These are phyloP conservation scores for Scaptomyza cyrtandrae DNA, from an alignment of 2,888 invertebrate species.

Conservation along the genomic window DNA sequence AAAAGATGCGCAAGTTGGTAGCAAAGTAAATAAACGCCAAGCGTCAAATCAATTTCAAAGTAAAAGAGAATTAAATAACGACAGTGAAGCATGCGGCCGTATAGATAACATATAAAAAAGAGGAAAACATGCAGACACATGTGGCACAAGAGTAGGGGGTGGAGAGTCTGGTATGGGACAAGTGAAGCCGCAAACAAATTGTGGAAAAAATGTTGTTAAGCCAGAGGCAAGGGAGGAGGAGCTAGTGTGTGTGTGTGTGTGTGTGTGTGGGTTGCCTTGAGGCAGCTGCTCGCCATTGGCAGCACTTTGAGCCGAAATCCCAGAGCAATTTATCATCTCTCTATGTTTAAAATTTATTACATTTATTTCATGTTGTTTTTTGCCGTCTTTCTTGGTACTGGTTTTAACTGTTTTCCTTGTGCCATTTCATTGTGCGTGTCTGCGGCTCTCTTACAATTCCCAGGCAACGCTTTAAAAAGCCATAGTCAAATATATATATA, in stretches of 20 bases:
- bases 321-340: constrained; percentile 80
- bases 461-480: constrained; percentile 64
- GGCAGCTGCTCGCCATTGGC: constrained; percentile 61
- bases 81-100: constrained; percentile 63
- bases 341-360: constrained; percentile 80
- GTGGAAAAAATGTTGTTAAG: constrained; percentile 61
- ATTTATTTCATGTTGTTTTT: constrained; percentile 74
- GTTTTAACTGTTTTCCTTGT: constrained; percentile 65
- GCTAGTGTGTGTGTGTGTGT: not conserved
- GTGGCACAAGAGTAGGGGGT: constrained; percentile 30
- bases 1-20: constrained; percentile 21
- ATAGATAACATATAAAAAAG: constrained; percentile 58
- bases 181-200: constrained; percentile 77
- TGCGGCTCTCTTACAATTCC: constrained; percentile 53
- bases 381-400: constrained; percentile 30
- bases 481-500: constrained; percentile 51
- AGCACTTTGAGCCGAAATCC: constrained; percentile 70
- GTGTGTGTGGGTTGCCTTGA: constrained; percentile 8
- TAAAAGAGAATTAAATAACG: constrained; percentile 67
- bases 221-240: not conserved
- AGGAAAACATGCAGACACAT: constrained; percentile 37
- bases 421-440: constrained; percentile 61
- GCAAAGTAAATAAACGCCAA: constrained; percentile 39
- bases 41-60: constrained; percentile 68
- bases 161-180: constrained; percentile 27